Evolutionary conservation across 2,888 invertebrate species (phyloP), one percentile per base, ranked within the genome.

Genomic region (Dichetophora obliterata): DNA sequence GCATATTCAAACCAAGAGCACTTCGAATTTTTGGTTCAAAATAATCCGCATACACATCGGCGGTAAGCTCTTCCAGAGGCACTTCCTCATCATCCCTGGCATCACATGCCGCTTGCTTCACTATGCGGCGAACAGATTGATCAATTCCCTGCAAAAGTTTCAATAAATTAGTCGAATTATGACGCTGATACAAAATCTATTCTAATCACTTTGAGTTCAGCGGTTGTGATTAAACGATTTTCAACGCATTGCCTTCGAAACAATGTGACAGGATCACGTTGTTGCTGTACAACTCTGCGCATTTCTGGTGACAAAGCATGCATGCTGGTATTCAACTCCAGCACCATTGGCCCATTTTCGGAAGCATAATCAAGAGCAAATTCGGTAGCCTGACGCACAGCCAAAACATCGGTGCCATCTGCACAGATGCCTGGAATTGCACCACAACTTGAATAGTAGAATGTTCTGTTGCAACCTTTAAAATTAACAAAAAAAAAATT

Each of bases 271-370:
- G 99, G 98, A 91, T 99, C 99, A 75, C 97, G 91, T 2, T 94
- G 95, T 89, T 97, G 95, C 88, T 98, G 96, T 65, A 97, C 92
- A 91, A 99, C 99, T 81, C 98, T 98, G 65, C 99, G 92, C 0
- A 97, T 95, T 71, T 96, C 92, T 90, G 95, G 99, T 9, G 98
- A 98, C 98, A 99, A 99, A 78, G 98, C 98, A 91, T 99, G 99
- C 0, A 99, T 99, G 78, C 98, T 98, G 0, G 98, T 99, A 81
- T 93, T 94, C 87, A 95, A 93, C 90, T 99, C 99, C 90, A 99
- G 91, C 5, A 99, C 91, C 27, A 99, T 90, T 0, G 99, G 99
- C 0, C 98, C 88, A 43, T 81, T 77, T 0, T 81, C 76, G 1
- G 78, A 5, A 1, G 80, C 86, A 82, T 85, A 82, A 86, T 97